Conservation (phyloP, 2,888 invertebrate species). For the Baccha elongata region DNA sequence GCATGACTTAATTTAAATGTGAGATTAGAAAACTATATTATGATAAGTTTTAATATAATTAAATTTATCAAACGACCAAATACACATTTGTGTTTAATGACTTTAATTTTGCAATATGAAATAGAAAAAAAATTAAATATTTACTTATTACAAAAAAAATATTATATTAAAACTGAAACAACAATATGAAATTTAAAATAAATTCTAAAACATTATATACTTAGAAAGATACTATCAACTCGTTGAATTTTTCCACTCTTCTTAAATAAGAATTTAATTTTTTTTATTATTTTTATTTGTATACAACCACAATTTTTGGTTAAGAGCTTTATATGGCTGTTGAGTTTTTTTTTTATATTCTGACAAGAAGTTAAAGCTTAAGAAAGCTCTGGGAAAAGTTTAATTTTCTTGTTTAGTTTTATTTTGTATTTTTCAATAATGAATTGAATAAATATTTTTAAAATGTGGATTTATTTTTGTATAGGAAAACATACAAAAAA, state of each 20-base stretch:
- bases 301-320: neutral
- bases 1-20: constrained; percentile 43
- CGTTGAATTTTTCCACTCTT: neutral
- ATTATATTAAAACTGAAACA: neutral
- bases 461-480: constrained; percentile 17
- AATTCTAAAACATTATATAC: neutral
- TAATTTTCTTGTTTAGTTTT: neutral
- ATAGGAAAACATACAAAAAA: too few relatives aligned
- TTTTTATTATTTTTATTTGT: neutral
- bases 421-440: neutral
- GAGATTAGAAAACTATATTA: constrained; percentile 16
- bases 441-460: constrained; percentile 11
- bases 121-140: too few relatives aligned
- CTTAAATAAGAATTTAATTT: neutral
- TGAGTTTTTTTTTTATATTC: neutral
- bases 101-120: too few relatives aligned
- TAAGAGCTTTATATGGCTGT: neutral
- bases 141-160: neutral
- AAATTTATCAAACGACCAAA: too few relatives aligned
- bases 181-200: neutral
- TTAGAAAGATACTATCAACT: neutral
- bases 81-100: too few relatives aligned
- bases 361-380: neutral
- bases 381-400: constrained; percentile 19
- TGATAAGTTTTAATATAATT: neutral